Percentiles rank a stretch among this genome's conserved stretches.
Evolutionary conservation across 2,797 vertebrate genomes (phyloP).

Genomic region (Eupleurogrammus muticus): DNA sequence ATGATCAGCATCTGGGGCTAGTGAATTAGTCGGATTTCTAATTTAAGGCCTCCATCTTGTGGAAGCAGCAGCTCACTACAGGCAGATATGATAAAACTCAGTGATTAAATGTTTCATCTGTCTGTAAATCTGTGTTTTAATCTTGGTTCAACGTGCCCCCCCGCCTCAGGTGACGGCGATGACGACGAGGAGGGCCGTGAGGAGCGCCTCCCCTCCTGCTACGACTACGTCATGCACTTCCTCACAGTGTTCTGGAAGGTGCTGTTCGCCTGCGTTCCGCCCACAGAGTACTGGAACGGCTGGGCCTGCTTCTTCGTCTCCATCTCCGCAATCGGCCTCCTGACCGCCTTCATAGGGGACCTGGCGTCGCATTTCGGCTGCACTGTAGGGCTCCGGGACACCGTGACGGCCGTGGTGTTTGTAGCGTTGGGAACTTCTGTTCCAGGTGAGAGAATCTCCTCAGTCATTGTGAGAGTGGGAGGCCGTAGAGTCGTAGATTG

Average conservation of each 20-base stretch:
- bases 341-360: constrained; percentile 90
- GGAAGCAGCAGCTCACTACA: constrained; percentile 39
- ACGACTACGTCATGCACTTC: constrained; percentile 94
- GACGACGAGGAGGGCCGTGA: constrained; percentile 90
- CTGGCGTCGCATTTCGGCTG: constrained; percentile 93
- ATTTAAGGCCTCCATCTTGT: constrained; percentile 44
- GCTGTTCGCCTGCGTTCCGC: constrained; percentile 91
- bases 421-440: constrained; percentile 92
- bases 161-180: constrained; percentile 79
- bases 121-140: no score
- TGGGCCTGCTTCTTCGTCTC: constrained; percentile 92
- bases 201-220: constrained; percentile 89
- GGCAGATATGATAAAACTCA: background rate
- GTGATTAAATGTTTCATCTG: no score
- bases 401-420: constrained; percentile 92
- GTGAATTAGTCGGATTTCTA: background rate
- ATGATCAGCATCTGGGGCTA: no score
- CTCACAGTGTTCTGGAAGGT: constrained; percentile 95
- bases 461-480: background rate
- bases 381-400: constrained; percentile 91
- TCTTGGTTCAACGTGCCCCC: background rate
- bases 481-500: background rate
- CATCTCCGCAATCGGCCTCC: constrained; percentile 86
- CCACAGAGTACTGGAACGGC: constrained; percentile 92
- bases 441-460: constrained; percentile 79